phyloP scores from a whole-genome alignment of 2,888 invertebrate species.

The Schrankia costaestrigalis region DNA sequence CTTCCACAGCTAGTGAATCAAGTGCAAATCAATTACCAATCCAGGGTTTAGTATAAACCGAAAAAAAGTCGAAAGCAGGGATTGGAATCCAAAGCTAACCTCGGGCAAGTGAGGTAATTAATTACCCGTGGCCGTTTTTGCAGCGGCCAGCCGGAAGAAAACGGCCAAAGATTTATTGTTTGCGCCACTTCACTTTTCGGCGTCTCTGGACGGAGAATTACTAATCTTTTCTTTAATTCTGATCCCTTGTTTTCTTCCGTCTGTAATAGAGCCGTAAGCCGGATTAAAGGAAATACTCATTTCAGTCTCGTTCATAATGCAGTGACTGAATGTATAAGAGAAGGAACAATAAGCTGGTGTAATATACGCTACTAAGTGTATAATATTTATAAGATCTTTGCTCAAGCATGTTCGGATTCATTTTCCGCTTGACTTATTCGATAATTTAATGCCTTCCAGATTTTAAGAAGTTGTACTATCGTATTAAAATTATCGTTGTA shows the following conservation, averaged over 20 bases:
- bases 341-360: slow-evolving; percentile 13
- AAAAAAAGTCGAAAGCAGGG: slow-evolving; percentile 71
- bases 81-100: slow-evolving; percentile 67
- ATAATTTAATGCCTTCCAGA: background rate
- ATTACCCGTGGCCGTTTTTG: slow-evolving; percentile 72
- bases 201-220: slow-evolving; percentile 56
- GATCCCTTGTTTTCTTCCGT: slow-evolving; percentile 66
- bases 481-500: no score
- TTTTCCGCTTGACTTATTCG: slow-evolving; percentile 4
- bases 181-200: slow-evolving; percentile 54
- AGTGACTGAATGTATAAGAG: slow-evolving; percentile 35
- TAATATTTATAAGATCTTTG: slow-evolving; percentile 21
- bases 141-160: slow-evolving; percentile 61
- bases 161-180: slow-evolving; percentile 69
- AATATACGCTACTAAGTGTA: no score
- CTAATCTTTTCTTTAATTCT: slow-evolving; percentile 73
- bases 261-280: slow-evolving; percentile 61
- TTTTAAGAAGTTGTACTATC: no score
- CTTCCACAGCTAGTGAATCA: slow-evolving; percentile 17
- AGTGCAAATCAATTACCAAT: slow-evolving; percentile 54
- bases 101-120: slow-evolving; percentile 64
- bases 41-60: slow-evolving; percentile 50
- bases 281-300: slow-evolving; percentile 60
- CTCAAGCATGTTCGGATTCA: slow-evolving; percentile 11
- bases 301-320: slow-evolving; percentile 54